Base-by-base conservation (phyloP, 2,888 invertebrate species). In the Creontiades dilutus region DNA sequence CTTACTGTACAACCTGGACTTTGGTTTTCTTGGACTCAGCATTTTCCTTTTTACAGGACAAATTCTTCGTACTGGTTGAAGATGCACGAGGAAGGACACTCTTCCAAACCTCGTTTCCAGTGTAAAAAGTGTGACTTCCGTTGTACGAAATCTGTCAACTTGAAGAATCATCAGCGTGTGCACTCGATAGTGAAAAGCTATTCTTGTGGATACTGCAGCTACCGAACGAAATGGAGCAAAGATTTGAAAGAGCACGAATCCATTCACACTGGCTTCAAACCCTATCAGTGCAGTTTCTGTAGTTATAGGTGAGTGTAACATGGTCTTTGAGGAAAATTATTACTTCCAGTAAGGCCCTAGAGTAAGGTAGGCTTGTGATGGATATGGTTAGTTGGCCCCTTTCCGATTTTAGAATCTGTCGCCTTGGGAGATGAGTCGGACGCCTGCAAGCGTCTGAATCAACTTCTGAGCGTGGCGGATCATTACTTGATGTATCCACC, bases 261-360 rank as follows among this genome's bases (percentile, higher is more conserved):
- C 23, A 82, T 23, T 55, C 82, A 82, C 23, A 82, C 82, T 14
- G 48, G 48, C 27, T 82, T 52, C 52, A 82, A 82, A 52, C 82
- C 82, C 23, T 82, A 82, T 23, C 3, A 14, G 0, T 82, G 82
- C 82, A n/a, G 52, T 48, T 82, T 82, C 12, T 82, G 82, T 23
- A 52, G 52, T 48, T 82, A 82, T 52, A 82, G 48, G 82, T 82
- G 47, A 52, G 82, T 82, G 19, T 80, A 80, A 5, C 16, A 16
- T 12, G 4, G 9, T 80, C 37, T 11, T 27, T 75, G 75, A 37
- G 37, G 3, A 37, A 37, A 37, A 37, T 37, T 16, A 12, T 52
- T 52, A 52, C 14, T 52, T 52, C 52, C 52, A 5, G 5, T 7
- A 52, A 16, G 1, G 16, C 7, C 48, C 7, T 7, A 48, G 7